Evolutionary conservation across 2,888 invertebrate genomes (phyloP).

Genomic region (Oscheius sp.): DNA sequence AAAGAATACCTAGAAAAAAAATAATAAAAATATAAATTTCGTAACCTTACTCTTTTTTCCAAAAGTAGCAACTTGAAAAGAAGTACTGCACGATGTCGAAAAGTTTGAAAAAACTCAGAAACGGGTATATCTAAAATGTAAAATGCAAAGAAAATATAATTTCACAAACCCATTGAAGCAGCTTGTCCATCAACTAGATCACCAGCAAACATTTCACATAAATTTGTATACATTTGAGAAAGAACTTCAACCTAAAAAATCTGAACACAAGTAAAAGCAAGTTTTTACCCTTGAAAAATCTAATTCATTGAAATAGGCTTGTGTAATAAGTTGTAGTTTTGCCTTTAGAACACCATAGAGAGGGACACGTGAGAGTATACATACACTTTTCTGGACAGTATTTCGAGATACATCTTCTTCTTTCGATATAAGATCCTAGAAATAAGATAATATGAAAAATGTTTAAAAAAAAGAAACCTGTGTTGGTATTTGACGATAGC

Average conservation of each 20-base stretch:
- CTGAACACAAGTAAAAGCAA: background rate
- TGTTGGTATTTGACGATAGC: conserved; percentile 95
- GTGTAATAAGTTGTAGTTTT: conserved; percentile 93
- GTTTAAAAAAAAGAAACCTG: conserved; percentile 20
- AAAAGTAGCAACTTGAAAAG: conserved; percentile 91
- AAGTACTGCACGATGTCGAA: conserved; percentile 90
- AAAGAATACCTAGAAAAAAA: conserved; percentile 82
- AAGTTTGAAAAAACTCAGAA: conserved; percentile 84
- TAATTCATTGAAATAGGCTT: conserved; percentile 91
- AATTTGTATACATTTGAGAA: conserved; percentile 90
- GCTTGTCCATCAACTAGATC: conserved; percentile 77
- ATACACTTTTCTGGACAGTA: conserved; percentile 97
- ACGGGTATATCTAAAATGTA: conserved; percentile 81
- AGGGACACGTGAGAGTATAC: conserved; percentile 84
- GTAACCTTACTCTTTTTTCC: conserved; percentile 78
- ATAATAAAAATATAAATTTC: background rate
- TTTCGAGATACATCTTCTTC: conserved; percentile 95
- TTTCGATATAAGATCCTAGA: conserved; percentile 87
- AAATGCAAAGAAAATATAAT: background rate
- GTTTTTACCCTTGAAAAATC: conserved; percentile 75
- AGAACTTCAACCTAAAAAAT: conserved; percentile 76
- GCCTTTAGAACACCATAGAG: conserved; percentile 90
- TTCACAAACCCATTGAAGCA: conserved; percentile 80
- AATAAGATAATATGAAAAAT: background rate
- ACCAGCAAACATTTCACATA: conserved; percentile 83